Percentiles rank a stretch among this genome's conserved stretches.
Conservation (phyloP, 1,140 invertebrate genomes). For the Tetramorium simillimum region DNA sequence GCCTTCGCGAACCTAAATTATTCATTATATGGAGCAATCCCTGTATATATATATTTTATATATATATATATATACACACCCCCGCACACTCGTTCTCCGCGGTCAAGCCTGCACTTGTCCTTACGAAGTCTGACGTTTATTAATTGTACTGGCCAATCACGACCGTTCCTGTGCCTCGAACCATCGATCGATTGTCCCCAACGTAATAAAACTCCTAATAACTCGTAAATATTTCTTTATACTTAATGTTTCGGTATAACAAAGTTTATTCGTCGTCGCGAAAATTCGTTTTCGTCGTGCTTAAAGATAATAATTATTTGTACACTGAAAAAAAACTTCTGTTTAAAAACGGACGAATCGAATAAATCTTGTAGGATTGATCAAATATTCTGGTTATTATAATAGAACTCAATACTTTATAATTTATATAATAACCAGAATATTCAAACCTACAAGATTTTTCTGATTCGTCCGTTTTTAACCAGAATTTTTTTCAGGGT, state of each 20-base stretch:
- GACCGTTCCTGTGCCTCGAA: constrained; percentile 2
- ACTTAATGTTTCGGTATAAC: no score
- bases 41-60: neutral
- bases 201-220: constrained; percentile 40
- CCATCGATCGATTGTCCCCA: constrained; percentile 28
- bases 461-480: no score
- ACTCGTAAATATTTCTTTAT: neutral
- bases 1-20: constrained; percentile 82
- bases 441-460: no score
- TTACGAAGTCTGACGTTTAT: constrained; percentile 60
- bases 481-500: no score
- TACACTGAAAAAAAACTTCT: no score
- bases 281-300: neutral
- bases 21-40: constrained; percentile 82
- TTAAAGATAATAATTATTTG: no score
- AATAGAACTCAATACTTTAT: no score
- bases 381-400: no score
- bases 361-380: no score
- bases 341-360: no score
- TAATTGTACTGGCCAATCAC: constrained; percentile 59
- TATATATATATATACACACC: neutral
- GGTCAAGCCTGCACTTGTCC: constrained; percentile 61
- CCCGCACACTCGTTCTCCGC: constrained; percentile 8
- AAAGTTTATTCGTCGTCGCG: neutral
- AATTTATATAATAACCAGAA: no score